A percentile compares a stretch with the other conserved stretches of the same genome.
Conservation (phyloP, 1,140 invertebrate species). For the Coptotermes formosanus region DNA sequence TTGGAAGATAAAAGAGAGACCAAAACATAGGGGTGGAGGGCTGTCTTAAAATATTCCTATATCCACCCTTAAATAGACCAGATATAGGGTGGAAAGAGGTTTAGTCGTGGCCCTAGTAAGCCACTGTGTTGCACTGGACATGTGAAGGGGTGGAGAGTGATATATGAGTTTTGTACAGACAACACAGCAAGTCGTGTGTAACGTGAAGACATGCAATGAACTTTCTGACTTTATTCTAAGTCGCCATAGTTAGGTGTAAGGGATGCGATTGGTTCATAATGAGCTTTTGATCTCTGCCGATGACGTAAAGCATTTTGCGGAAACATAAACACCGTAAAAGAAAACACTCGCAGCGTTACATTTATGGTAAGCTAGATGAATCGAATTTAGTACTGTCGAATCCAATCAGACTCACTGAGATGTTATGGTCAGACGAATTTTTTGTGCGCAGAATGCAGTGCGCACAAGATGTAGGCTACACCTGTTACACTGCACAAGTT, state of each 20-base stretch:
- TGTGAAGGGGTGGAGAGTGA: not conserved
- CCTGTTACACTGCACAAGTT: too few species aligned
- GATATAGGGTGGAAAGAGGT: slow-evolving; percentile 10
- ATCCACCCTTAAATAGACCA: slow-evolving; percentile 10
- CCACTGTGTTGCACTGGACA: not conserved
- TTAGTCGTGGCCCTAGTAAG: not conserved
- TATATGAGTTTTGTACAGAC: not conserved
- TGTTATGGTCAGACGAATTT: too few species aligned
- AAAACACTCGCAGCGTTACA: too few species aligned
- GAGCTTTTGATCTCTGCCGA: too few species aligned
- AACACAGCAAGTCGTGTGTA: not conserved
- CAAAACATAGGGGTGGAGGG: not conserved
- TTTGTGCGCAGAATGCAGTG: too few species aligned
- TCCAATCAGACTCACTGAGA: too few species aligned
- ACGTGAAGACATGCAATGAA: not conserved
- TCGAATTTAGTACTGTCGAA: too few species aligned
- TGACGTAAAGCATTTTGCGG: too few species aligned
- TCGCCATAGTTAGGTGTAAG: not conserved
- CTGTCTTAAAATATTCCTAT: slow-evolving; percentile 6
- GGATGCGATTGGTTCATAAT: too few species aligned
- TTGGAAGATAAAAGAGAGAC: not conserved
- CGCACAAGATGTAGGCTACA: too few species aligned
- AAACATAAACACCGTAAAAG: too few species aligned
- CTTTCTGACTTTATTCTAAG: not conserved
- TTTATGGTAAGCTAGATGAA: too few species aligned